Percentiles rank a stretch among this genome's conserved stretches.
Evolutionary conservation across 2,888 invertebrate genomes (phyloP).

Genomic region (Amblyteles armatorius): DNA sequence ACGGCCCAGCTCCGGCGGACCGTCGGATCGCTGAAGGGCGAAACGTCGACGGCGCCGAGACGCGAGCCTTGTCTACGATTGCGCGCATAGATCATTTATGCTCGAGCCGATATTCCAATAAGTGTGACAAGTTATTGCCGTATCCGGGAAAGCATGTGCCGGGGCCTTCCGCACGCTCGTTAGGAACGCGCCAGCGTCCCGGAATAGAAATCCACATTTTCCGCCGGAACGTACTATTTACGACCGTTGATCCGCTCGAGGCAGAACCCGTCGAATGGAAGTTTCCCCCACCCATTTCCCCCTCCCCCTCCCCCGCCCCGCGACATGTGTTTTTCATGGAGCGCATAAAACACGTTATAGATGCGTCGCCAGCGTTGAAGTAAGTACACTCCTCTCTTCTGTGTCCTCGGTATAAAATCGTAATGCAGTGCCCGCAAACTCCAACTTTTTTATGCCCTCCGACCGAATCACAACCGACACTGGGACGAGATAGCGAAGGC

Average conservation of each 20-base stretch:
- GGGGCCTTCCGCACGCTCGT: background rate
- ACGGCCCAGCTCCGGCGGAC: background rate
- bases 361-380: conserved; percentile 21
- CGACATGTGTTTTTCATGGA: conserved; percentile 5
- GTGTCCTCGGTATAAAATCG: conserved; percentile 16
- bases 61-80: background rate
- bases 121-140: background rate
- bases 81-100: background rate
- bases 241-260: conserved; percentile 11
- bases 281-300: too few species aligned
- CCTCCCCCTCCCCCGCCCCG: too few species aligned
- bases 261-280: background rate
- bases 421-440: conserved; percentile 1
- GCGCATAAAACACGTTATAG: conserved; percentile 23
- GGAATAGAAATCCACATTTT: conserved; percentile 3
- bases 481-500: background rate
- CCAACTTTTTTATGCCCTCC: background rate
- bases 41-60: background rate
- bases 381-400: conserved; percentile 3
- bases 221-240: conserved; percentile 4
- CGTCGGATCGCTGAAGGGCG: background rate
- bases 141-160: background rate
- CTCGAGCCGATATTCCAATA: background rate
- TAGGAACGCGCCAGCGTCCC: background rate
- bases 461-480: background rate